Evolutionary conservation across 2,797 vertebrate genomes (phyloP).

Genomic region (Catamblyrhynchus diadema): DNA sequence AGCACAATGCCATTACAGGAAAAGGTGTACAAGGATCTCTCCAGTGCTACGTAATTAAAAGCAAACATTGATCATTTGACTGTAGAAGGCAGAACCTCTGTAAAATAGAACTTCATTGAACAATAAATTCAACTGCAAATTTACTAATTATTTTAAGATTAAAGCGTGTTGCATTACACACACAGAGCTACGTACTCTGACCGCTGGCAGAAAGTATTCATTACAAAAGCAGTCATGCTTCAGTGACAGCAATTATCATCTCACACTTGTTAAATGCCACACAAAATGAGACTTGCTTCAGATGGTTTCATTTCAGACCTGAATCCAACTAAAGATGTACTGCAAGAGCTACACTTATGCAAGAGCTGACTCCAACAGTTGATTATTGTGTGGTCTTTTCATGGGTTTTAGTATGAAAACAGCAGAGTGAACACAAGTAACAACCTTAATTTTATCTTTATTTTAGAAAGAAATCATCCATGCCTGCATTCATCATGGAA

Average conservation of each 20-base stretch:
- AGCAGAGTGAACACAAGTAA: neutral
- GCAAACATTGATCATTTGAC: neutral
- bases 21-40: neutral
- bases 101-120: neutral
- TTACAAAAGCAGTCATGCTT: conserved; percentile 20
- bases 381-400: neutral
- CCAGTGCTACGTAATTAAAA: neutral
- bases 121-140: conserved; percentile 21
- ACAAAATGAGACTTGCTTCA: neutral
- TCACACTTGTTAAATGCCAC: neutral
- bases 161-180: neutral
- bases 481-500: neutral
- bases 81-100: neutral
- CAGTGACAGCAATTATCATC: conserved; percentile 21
- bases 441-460: neutral
- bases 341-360: neutral
- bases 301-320: conserved; percentile 1
- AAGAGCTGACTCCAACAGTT: neutral
- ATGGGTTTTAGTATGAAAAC: neutral
- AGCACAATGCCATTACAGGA: neutral
- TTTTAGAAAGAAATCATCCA: neutral
- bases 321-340: neutral
- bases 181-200: neutral
- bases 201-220: neutral
- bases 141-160: conserved; percentile 18